Base-by-base conservation (phyloP, 1,140 invertebrate species). In the Lutraria rhynchaena region DNA sequence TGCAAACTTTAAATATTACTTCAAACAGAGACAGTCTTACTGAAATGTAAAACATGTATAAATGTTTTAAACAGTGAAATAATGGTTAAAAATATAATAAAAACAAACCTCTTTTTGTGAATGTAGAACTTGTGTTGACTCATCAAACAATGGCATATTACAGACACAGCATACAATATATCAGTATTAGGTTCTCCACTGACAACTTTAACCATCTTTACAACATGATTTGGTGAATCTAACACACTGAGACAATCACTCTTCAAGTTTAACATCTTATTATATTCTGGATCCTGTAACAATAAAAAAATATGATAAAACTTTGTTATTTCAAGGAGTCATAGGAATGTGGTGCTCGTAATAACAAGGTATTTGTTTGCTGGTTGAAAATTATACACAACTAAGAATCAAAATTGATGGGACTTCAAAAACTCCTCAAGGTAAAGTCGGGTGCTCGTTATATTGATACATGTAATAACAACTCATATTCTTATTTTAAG, bases 121-220 rank as follows among this genome's bases (percentile, higher is more conserved):
- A 96, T 93, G 0, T 95, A 95, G 82, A 95, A 93, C 89, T 95
- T 95, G 86, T 96, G 94, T 78, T 95, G 95, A 51, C 95, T 94
- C 78, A 97, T 92, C 3, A 97, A 91, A 92, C 96, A 95, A 91
- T 97, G 96, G 87, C 96, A 96, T 13, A 97, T 93, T 87, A 94
- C 94, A 81, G 96, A 96, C 65, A 97, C 92, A 9, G 95, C 93
- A 19, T 89, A 85, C 19, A 93, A 78, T n/a, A 87, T 63, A 31
- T 82, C 41, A 0, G 67, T 81, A 17, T 87, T 83, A 13, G 65
- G 71, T 19, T 78, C 67, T 35, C 85, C 74, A 29, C 67, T 82
- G 31, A 88, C 69, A 63, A 83, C 71, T 24, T 74, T 81, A 17
- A 88, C 81, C 27, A 90, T 81, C 78, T 87, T 84, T 17, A 85